phyloP scores from a whole-genome alignment of 2,888 invertebrate genomes.

The Ditula angustiorana region DNA sequence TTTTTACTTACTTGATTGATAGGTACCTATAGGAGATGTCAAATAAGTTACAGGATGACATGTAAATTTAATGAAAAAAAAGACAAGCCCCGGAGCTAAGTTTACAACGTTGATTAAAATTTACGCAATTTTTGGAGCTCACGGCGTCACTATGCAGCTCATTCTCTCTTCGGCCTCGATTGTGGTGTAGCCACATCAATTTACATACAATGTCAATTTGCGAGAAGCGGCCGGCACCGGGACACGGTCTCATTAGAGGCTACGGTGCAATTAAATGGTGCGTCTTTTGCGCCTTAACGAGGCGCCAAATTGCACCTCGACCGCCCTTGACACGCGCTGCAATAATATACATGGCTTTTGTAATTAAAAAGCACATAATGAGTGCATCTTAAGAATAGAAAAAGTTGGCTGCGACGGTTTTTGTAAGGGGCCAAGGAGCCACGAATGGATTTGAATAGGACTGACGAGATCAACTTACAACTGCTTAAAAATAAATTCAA shows the following conservation, averaged over 20 bases:
- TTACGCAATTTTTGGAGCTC: background rate
- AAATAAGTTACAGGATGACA: too few relatives aligned
- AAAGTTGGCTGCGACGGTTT: conserved; percentile 1
- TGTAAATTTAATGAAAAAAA: too few relatives aligned
- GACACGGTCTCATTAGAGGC: conserved; percentile 81
- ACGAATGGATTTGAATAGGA: background rate
- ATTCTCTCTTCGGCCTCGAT: conserved; percentile 39
- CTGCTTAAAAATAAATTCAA: too few relatives aligned
- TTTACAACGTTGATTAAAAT: too few relatives aligned
- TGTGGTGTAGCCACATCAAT: conserved; percentile 71
- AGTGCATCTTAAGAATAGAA: conserved; percentile 13
- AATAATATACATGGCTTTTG: conserved; percentile 59
- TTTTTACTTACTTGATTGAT: too few relatives aligned
- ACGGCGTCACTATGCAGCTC: background rate
- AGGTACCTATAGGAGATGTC: too few relatives aligned
- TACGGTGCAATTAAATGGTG: conserved; percentile 81
- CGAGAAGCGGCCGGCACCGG: conserved; percentile 67
- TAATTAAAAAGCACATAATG: conserved; percentile 30
- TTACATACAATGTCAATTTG: conserved; percentile 83
- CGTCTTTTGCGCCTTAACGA: conserved; percentile 84
- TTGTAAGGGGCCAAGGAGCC: background rate
- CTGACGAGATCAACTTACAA: background rate
- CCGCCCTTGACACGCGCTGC: conserved; percentile 73
- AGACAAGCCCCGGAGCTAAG: too few relatives aligned
- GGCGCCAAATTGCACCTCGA: conserved; percentile 77